Percentiles rank a stretch among this genome's conserved stretches.
Conservation (phyloP, 2,113 vertebrate species). For the Ceyx melanurus region DNA sequence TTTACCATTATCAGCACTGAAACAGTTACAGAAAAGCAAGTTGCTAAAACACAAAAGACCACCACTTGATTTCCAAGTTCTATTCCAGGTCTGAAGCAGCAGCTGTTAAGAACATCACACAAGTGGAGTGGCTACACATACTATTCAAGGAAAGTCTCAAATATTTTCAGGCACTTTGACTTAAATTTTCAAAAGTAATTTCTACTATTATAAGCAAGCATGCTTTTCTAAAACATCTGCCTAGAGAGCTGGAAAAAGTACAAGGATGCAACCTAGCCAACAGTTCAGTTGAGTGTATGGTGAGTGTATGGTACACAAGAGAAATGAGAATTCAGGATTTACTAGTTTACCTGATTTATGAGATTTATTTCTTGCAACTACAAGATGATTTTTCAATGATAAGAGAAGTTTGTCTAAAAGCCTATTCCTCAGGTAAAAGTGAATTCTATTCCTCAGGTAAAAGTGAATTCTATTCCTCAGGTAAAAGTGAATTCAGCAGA, state of each 20-base stretch:
- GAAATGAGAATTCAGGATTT: not conserved
- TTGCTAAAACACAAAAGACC: not conserved
- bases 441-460: too few relatives aligned
- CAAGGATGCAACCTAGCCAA: not conserved
- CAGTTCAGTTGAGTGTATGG: not conserved
- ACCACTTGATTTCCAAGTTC: not conserved
- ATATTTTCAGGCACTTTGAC: not conserved
- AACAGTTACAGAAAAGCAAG: not conserved
- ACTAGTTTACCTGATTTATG: not conserved
- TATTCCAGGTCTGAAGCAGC: not conserved
- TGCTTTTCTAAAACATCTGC: not conserved
- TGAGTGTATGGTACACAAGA: rapidly evolving
- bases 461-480: not conserved
- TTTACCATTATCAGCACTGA: not conserved
- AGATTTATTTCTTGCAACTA: not conserved
- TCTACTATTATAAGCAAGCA: not conserved
- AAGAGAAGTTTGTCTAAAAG: not conserved
- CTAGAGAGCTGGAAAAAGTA: not conserved
- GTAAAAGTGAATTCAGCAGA: not conserved
- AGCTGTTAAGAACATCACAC: not conserved
- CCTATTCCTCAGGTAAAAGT: not conserved
- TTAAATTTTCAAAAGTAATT: not conserved
- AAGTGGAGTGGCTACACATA: rapidly evolving
- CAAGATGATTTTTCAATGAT: rapidly evolving
- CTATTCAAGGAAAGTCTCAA: not conserved